Evolutionary conservation across 1,140 invertebrate genomes (phyloP).

Genomic region (Zaprionus taronus): DNA sequence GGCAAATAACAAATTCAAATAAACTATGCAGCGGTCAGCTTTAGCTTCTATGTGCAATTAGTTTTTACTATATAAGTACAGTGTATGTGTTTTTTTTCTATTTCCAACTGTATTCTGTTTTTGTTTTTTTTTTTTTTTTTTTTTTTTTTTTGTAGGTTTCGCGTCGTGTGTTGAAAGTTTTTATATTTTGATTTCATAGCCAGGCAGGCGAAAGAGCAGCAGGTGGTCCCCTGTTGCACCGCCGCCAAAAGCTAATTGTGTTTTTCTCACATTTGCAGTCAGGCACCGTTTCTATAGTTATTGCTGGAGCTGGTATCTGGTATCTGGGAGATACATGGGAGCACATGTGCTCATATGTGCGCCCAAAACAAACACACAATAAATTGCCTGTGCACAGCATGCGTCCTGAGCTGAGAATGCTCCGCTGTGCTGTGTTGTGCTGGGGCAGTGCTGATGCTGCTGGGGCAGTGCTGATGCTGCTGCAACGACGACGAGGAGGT

Average conservation of each 20-base stretch:
- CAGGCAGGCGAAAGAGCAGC: conserved; percentile 54
- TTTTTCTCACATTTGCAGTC: conserved; percentile 83
- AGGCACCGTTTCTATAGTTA: conserved; percentile 47
- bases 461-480: conserved; percentile 17
- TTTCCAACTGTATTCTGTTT: too few species aligned
- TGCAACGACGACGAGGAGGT: conserved; percentile 10
- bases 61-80: conserved; percentile 63
- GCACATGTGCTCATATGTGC: conserved; percentile 62
- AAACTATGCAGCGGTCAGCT: conserved; percentile 70
- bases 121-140: conserved; percentile 24
- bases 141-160: conserved; percentile 41
- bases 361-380: conserved; percentile 82
- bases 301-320: conserved; percentile 21
- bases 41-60: conserved; percentile 75
- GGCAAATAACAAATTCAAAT: conserved; percentile 61
- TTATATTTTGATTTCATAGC: conserved; percentile 57
- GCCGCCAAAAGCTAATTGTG: conserved; percentile 82
- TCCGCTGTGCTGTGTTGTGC: conserved; percentile 33
- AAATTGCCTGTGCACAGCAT: conserved; percentile 78
- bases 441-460: conserved; percentile 27
- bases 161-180: conserved; percentile 69
- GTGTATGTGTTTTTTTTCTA: conserved; percentile 19
- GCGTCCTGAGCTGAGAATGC: conserved; percentile 40
- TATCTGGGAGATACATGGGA: conserved; percentile 55
- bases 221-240: conserved; percentile 68